Percentiles rank a stretch among this genome's conserved stretches.
These are phyloP conservation scores for Isurus oxyrinchus DNA, from an alignment of 2,113 vertebrate genomes.

Conservation along the genomic window DNA sequence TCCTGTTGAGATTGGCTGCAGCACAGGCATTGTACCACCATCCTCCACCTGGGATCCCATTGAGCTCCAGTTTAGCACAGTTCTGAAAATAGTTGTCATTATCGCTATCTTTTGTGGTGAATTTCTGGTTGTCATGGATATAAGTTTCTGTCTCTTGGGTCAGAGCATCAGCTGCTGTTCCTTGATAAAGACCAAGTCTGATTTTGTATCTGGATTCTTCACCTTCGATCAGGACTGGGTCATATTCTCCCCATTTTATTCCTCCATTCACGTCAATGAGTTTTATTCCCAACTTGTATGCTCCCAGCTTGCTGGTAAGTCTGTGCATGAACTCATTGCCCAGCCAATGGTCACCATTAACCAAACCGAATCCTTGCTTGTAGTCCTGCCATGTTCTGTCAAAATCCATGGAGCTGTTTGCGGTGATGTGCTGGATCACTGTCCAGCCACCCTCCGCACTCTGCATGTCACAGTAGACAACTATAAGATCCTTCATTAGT, in stretches of 20 bases:
- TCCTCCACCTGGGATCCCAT: slow-evolving; percentile 61
- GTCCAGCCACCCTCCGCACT: slow-evolving; percentile 73
- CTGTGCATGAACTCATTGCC: slow-evolving; percentile 63
- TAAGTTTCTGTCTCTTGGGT: slow-evolving; percentile 76
- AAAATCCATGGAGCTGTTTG: slow-evolving; percentile 71
- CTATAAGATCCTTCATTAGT: slow-evolving; percentile 58
- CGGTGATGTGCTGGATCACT: slow-evolving; percentile 78
- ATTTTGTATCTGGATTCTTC: slow-evolving; percentile 68
- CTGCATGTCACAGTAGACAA: slow-evolving; percentile 71
- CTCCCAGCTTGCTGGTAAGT: slow-evolving; percentile 55
- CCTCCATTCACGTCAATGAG: slow-evolving; percentile 62
- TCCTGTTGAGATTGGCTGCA: slow-evolving; percentile 69
- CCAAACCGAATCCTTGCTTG: slow-evolving; percentile 67
- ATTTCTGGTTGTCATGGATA: slow-evolving; percentile 78
- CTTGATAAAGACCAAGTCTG: slow-evolving; percentile 69
- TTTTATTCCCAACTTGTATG: slow-evolving; percentile 67
- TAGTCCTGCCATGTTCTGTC: slow-evolving; percentile 77
- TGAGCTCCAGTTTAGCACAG: slow-evolving; percentile 67
- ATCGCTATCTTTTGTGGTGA: slow-evolving; percentile 73
- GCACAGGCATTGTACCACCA: slow-evolving; percentile 78
- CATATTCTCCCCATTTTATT: slow-evolving; percentile 65
- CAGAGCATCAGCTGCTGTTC: slow-evolving; percentile 65
- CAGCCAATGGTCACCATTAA: slow-evolving; percentile 75
- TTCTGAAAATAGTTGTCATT: slow-evolving; percentile 78
- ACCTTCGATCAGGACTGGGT: slow-evolving; percentile 64